A percentile compares a stretch with the other conserved stretches of the same genome.
phyloP scores from a whole-genome alignment of 2,113 vertebrate genomes.

The Podarcis raffonei region DNA sequence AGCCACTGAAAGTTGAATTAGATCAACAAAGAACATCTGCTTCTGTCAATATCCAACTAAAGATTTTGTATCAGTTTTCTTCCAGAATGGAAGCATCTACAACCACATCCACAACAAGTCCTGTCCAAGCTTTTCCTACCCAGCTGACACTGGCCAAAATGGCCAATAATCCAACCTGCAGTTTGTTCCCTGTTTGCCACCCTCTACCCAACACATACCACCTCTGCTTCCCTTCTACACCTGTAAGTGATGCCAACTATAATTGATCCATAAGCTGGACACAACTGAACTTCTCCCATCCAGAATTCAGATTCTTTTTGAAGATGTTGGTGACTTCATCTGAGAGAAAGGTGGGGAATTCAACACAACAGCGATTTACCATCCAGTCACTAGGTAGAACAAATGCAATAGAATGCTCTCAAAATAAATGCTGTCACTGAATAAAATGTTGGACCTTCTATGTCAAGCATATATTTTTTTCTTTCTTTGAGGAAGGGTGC shows the following conservation, averaged over 20 bases:
- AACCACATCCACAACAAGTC: neutral
- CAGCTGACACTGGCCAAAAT: neutral
- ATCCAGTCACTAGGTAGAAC: neutral
- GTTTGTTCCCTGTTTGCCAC: neutral
- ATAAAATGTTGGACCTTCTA: neutral
- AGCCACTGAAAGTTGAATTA: neutral
- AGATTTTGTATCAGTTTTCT: neutral
- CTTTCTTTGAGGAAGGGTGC: neutral
- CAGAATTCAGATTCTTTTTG: neutral
- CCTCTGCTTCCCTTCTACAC: neutral
- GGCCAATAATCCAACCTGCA: neutral
- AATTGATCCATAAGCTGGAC: neutral
- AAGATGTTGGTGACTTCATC: neutral
- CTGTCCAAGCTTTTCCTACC: neutral
- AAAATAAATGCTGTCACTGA: neutral
- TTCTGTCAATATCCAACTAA: neutral
- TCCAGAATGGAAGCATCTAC: neutral
- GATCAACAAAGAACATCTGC: neutral
- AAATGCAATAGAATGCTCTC: too few relatives aligned
- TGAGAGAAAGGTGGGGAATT: neutral
- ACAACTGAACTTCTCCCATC: neutral
- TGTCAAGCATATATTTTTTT: neutral
- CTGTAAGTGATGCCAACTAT: neutral
- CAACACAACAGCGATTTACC: neutral
- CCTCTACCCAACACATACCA: too few relatives aligned